phyloP scores from a whole-genome alignment of 2,113 vertebrate genomes.

The Pteruthius melanotis region DNA sequence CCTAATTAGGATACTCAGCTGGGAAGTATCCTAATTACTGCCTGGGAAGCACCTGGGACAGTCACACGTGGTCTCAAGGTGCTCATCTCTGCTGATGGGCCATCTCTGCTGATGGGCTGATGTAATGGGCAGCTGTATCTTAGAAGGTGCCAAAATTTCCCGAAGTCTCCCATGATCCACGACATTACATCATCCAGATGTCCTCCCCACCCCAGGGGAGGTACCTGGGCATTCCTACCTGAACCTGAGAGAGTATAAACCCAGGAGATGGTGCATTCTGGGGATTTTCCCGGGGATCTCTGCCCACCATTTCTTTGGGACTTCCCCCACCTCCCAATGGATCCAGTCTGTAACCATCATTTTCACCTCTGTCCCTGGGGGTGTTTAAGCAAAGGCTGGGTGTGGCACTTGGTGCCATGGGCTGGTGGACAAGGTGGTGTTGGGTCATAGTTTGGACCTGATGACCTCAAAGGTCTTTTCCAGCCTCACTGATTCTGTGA shows the following conservation, averaged over 20 bases:
- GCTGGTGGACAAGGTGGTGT: too few species aligned
- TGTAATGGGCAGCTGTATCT: background rate
- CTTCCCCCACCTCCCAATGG: rapidly evolving
- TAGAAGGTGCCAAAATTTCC: background rate
- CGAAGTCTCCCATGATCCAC: background rate
- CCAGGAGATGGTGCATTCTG: rapidly evolving
- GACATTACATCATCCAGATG: rapidly evolving
- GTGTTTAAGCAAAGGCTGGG: background rate
- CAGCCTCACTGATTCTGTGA: background rate
- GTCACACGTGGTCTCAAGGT: background rate
- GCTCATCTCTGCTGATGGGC: background rate
- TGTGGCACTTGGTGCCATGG: background rate
- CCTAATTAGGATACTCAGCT: background rate
- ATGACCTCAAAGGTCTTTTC: background rate
- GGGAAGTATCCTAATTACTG: too few species aligned
- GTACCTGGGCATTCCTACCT: rapidly evolving
- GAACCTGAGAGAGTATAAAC: background rate
- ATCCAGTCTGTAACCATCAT: background rate
- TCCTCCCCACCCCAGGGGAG: background rate
- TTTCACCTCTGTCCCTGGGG: background rate
- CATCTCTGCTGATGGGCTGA: background rate
- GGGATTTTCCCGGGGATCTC: background rate
- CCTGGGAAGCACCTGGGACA: background rate
- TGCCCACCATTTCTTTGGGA: background rate
- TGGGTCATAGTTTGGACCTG: background rate